Evolutionary conservation across 2,888 invertebrate genomes (phyloP).

Genomic region (Pachliopta kotzebuea): DNA sequence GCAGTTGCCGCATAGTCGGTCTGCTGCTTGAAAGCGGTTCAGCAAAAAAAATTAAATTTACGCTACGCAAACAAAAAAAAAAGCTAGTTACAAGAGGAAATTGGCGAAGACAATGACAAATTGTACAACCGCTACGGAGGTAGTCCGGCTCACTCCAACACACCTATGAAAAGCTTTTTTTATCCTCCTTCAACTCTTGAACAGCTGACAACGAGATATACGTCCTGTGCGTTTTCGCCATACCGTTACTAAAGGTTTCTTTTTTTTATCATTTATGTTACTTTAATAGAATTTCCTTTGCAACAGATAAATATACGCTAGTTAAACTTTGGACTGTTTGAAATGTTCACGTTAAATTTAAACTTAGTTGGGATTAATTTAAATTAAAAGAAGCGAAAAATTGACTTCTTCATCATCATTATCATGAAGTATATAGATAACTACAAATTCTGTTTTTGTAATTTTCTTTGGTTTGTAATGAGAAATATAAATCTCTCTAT

Average conservation of each 20-base stretch:
- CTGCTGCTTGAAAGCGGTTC: slow-evolving; percentile 60
- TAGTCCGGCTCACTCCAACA: slow-evolving; percentile 48
- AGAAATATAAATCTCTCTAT: too few species aligned
- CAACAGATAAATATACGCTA: too few species aligned
- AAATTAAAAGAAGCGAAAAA: too few species aligned
- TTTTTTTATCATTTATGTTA: too few species aligned
- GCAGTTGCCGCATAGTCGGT: slow-evolving; percentile 38
- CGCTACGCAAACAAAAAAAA: slow-evolving; percentile 51
- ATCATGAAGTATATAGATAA: too few species aligned
- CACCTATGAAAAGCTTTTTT: slow-evolving; percentile 40
- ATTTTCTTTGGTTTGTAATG: too few species aligned
- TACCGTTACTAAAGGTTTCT: slow-evolving; percentile 38
- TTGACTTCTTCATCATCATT: too few species aligned
- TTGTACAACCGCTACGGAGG: slow-evolving; percentile 66
- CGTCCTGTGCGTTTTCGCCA: slow-evolving; percentile 47
- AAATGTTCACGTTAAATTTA: too few species aligned
- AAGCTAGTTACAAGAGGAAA: slow-evolving; percentile 78
- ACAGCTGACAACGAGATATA: slow-evolving; percentile 41
- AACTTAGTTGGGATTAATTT: too few species aligned
- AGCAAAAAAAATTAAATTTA: slow-evolving; percentile 26
- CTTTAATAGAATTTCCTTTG: too few species aligned
- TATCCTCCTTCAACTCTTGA: slow-evolving; percentile 40
- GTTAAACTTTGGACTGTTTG: too few species aligned
- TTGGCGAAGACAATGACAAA: slow-evolving; percentile 79
- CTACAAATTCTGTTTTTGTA: too few species aligned